Base-by-base conservation (phyloP, 2,113 vertebrate genomes). In the Siniperca chuatsi region DNA sequence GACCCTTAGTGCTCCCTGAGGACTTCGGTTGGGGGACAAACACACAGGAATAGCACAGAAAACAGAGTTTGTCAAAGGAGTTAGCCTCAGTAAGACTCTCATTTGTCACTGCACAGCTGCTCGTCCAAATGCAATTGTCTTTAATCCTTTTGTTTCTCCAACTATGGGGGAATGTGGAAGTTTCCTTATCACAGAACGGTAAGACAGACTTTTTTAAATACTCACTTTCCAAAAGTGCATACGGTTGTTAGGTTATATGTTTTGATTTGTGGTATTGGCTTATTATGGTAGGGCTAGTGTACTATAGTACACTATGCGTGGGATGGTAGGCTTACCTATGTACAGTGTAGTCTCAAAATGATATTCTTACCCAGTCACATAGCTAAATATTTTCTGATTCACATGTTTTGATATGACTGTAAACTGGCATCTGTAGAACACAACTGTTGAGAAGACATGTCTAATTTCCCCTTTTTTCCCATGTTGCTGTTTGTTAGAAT, bases 71-170 rank as follows among this genome's bases (percentile, higher is more conserved):
- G 29, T 40, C 20, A 50, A 15, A 62, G 18, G 33, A 67, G 21
- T 52, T 13, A 1, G 55, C 33, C 67, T 23, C 71, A 61, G 71
- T 54, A 12, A 40, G 42, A 64, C 20, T 73, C 9, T 6, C 0
- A 40, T 68, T 54, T 71, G 75, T 9, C 18, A 18, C 48, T 6
- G 20, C 29, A 11, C 65, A 33, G 37, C 42, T 50, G 42, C 20
- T 71, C 7, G 9, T 54, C 8, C 25, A 68, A 58, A 93, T 94
- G 89, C 29, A 40, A 55, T 72, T 37, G 69, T n/a, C 35, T 61
- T 20, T 91, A 25, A 25, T 81, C n/a, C 33, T 89, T 58, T 46
- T 93, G 12, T 42, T 67, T 40, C 82, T 93, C 9, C 80, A 82
- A 2, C 48, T 92, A 46, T 92, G 77, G 83, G 69, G 52, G 15